Percentiles rank a stretch among this genome's conserved stretches.
These are phyloP conservation scores for Oceanodroma tethys DNA, from an alignment of 2,113 vertebrate species.

Conservation along the genomic window DNA sequence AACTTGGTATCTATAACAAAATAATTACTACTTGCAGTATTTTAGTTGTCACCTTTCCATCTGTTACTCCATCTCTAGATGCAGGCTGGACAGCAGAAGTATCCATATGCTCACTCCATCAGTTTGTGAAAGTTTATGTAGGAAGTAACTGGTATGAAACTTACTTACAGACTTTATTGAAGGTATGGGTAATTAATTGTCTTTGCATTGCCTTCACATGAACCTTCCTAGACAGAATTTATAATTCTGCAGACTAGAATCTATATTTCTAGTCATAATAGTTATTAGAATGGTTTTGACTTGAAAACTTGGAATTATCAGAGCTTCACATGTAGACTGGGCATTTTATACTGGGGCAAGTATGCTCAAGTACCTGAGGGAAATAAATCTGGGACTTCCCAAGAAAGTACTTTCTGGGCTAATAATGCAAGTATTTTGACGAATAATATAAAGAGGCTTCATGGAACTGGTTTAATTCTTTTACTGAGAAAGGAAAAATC, in stretches of 20 bases:
- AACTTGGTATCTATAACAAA: not conserved
- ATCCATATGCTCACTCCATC: conserved; percentile 52
- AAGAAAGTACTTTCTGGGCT: not conserved
- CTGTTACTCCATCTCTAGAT: conserved; percentile 11
- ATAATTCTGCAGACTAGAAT: not conserved
- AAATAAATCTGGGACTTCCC: not conserved
- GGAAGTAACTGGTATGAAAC: conserved; percentile 76
- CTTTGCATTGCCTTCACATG: not conserved
- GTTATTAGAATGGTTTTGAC: not conserved
- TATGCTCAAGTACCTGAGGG: not conserved
- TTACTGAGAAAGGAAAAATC: not conserved
- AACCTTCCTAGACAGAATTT: not conserved
- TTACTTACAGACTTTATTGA: conserved; percentile 70
- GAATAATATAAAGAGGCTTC: not conserved
- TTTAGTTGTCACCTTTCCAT: not conserved
- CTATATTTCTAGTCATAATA: not conserved
- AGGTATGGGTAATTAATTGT: conserved; percentile 44
- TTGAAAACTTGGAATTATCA: not conserved
- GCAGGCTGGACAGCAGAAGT: conserved; percentile 60
- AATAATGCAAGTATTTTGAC: not conserved
- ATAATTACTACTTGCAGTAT: not conserved
- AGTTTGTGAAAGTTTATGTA: conserved; percentile 74
- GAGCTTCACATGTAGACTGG: not conserved
- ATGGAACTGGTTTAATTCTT: not conserved
- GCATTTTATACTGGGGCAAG: not conserved